Conservation (phyloP, 2,888 invertebrate genomes). For the Beris morrisii region DNA sequence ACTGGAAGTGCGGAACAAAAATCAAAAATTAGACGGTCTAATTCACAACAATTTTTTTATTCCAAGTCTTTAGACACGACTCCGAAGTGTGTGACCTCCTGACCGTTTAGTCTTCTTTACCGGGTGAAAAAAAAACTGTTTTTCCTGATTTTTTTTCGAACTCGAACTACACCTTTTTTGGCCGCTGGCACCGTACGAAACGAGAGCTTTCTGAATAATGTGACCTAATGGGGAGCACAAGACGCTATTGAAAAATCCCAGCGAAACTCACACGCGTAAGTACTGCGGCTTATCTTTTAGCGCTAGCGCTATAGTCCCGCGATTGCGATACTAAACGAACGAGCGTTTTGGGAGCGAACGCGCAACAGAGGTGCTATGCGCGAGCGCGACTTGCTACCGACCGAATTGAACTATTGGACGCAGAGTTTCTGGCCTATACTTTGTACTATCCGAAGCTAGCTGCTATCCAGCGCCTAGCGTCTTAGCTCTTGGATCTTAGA, state of each 20-base stretch:
- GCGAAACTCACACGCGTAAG: constrained; percentile 23
- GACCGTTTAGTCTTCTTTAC: constrained; percentile 17
- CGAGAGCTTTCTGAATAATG: constrained; percentile 16
- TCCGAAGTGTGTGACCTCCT: constrained; percentile 13
- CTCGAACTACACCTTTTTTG: constrained; percentile 19
- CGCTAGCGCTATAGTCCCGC: background rate
- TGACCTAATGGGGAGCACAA: constrained; percentile 16
- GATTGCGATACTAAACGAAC: constrained; percentile 18
- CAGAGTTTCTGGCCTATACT: too few species aligned
- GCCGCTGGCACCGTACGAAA: constrained; percentile 18
- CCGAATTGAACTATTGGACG: constrained; percentile 9
- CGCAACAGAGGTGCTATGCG: constrained; percentile 20
- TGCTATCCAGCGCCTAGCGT: too few species aligned
- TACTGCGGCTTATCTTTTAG: constrained; percentile 22
- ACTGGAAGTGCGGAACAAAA: too few species aligned
- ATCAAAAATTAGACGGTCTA: too few species aligned
- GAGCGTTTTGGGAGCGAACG: constrained; percentile 22
- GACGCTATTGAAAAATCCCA: constrained; percentile 11
- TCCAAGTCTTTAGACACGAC: background rate
- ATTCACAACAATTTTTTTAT: background rate
- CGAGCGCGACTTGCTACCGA: constrained; percentile 26
- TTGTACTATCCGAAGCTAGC: too few species aligned
- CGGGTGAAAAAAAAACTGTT: background rate
- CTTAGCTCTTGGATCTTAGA: too few species aligned
- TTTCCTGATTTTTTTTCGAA: background rate